Evolutionary conservation across 2,888 invertebrate species (phyloP).

Genomic region (Melanostoma scalare): DNA sequence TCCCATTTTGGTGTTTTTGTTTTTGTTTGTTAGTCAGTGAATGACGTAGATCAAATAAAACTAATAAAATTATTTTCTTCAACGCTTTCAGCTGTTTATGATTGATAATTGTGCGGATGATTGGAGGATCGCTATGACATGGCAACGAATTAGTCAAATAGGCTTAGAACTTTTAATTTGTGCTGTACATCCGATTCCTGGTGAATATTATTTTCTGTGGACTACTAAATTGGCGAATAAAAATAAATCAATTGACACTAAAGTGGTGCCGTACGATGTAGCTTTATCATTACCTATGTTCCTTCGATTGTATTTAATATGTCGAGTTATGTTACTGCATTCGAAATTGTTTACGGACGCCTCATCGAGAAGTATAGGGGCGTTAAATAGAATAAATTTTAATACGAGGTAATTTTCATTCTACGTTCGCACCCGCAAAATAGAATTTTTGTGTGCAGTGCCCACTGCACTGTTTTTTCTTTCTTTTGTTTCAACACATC

Average conservation of each 20-base stretch:
- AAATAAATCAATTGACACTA: conserved; percentile 87
- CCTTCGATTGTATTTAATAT: conserved; percentile 98
- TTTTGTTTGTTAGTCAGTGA: too few relatives aligned
- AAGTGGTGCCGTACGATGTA: conserved; percentile 96
- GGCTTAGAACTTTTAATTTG: conserved; percentile 96
- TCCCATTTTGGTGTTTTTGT: conserved; percentile 12
- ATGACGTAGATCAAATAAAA: conserved; percentile 61
- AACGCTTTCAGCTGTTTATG: conserved; percentile 95
- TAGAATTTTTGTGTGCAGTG: too few relatives aligned
- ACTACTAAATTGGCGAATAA: conserved; percentile 97
- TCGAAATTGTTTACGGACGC: conserved; percentile 99
- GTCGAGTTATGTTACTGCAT: conserved; percentile 99
- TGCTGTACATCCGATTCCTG: conserved; percentile 98
- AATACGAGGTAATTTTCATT: conserved; percentile 89
- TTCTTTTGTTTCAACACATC: too few relatives aligned
- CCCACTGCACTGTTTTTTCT: too few relatives aligned
- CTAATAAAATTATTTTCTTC: conserved; percentile 73
- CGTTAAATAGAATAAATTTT: conserved; percentile 99
- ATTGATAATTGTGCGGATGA: conserved; percentile 99
- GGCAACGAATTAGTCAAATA: conserved; percentile 97
- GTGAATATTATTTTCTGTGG: conserved; percentile 98
- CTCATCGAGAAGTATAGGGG: conserved; percentile 98
- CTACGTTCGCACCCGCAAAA: background rate
- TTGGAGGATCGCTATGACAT: conserved; percentile 99
- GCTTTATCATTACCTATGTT: conserved; percentile 99